phyloP scores from a whole-genome alignment of 2,797 vertebrate genomes.

The Chelon auratus region DNA sequence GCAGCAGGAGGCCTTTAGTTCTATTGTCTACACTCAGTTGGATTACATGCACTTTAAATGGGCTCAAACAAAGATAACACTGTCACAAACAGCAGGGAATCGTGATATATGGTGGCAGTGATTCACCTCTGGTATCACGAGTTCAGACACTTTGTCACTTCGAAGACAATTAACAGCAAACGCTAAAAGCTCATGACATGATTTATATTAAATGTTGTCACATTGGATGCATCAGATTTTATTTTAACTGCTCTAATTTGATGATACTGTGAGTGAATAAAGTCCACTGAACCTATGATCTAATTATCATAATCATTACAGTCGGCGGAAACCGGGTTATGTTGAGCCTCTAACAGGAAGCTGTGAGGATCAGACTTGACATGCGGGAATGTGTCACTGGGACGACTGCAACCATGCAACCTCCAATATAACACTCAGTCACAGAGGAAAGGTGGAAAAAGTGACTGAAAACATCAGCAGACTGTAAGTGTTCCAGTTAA shows the following conservation, averaged over 20 bases:
- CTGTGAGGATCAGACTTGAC: constrained; percentile 54
- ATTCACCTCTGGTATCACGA: constrained; percentile 12
- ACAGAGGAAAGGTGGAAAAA: constrained; percentile 13
- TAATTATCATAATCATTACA: not conserved
- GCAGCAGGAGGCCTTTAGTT: constrained; percentile 47
- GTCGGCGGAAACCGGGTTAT: constrained; percentile 16
- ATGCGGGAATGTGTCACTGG: constrained; percentile 64
- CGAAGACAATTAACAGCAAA: not conserved
- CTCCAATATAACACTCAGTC: constrained; percentile 17
- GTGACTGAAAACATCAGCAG: not conserved
- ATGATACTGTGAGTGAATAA: no score
- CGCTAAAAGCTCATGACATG: constrained; percentile 10
- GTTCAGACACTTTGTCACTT: constrained; percentile 10
- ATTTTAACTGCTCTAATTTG: no score
- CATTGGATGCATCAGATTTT: no score
- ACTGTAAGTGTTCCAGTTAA: not conserved
- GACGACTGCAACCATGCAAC: constrained; percentile 17
- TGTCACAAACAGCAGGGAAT: constrained; percentile 1
- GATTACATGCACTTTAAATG: constrained; percentile 42
- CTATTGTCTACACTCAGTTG: constrained; percentile 48
- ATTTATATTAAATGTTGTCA: not conserved
- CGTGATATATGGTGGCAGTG: not conserved
- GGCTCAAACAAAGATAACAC: constrained; percentile 23
- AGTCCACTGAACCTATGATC: no score
- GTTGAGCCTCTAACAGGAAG: constrained; percentile 50